Evolutionary conservation across 2,797 vertebrate genomes (phyloP), one percentile per base, ranked within the genome.

Genomic region (Microctenopoma steveboyesi): DNA sequence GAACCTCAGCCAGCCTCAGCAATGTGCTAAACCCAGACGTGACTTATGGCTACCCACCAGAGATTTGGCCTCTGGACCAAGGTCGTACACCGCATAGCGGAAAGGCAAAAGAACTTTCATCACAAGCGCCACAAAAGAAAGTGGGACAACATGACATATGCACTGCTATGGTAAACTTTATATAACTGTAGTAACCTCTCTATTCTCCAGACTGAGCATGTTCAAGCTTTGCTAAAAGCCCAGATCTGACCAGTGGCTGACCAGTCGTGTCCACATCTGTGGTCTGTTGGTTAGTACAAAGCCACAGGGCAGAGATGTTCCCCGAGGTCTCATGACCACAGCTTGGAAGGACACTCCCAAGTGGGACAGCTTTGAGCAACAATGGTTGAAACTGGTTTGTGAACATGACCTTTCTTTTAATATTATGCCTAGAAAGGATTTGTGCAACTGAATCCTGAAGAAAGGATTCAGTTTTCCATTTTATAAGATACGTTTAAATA

Each of bases 11-110:
- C 85, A 90, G 85, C 85, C 86, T 93, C 89, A 84, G 90, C 87
- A 89, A 91, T 88, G 87, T 89, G 89, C 90, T 92, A 91, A 89
- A 90, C 90, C 90, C 91, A 90, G 88, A 90, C 83, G 79, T 91
- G 88, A 92, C 88, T 93, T 91, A 92, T 78, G 76, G 82, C 89
- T 88, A 81, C 88, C 86, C 90, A 87, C 83, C 76, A 84, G 81
- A 86, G 89, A 91, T 82, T 88, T 88, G 81, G 83, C 86, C 85
- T 89, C 78, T 73, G 78, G 87, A 87, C 80, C 53, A 48, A 46
- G 58, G 64, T 82, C 60, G 53, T 61, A 55, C 75, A 86, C 82
- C 82, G 59, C 79, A 88, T 35, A 84, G 63, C 63, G 65, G 82
- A 85, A 81, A 88, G 64, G 72, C 77, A 84, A 82, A 85, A 85